These are phyloP conservation scores for Oryctes rhinoceros DNA, from an alignment of 1,140 invertebrate species.

Conservation along the genomic window DNA sequence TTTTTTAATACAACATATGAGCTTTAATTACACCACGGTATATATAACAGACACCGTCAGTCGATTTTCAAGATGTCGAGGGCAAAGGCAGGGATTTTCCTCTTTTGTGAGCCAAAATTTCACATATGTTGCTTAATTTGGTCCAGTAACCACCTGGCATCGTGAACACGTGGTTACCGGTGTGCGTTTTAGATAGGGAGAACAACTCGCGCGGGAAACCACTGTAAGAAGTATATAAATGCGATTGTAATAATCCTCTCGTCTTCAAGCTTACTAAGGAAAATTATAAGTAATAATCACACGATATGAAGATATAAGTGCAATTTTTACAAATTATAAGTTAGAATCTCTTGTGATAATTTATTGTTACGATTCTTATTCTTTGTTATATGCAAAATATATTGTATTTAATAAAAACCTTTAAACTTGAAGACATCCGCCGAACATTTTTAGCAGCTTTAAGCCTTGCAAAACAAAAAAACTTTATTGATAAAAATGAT, in stretches of 20 bases:
- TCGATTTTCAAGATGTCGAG: conserved; percentile 28
- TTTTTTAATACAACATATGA: conserved; percentile 29
- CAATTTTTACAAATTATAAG: too few species aligned
- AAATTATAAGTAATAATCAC: too few species aligned
- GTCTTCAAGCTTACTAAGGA: too few species aligned
- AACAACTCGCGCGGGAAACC: background rate
- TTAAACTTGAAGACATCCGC: too few species aligned
- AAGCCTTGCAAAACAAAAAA: too few species aligned
- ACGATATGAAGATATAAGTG: too few species aligned
- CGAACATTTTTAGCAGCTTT: too few species aligned
- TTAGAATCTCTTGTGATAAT: too few species aligned
- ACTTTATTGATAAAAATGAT: too few species aligned
- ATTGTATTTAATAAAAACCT: too few species aligned
- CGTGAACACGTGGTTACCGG: conserved; percentile 50
- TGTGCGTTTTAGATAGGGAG: background rate
- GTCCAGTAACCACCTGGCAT: conserved; percentile 52
- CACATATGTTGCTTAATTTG: conserved; percentile 52
- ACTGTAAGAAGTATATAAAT: background rate
- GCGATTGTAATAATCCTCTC: background rate
- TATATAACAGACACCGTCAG: conserved; percentile 2
- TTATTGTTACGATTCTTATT: too few species aligned
- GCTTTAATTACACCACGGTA: conserved; percentile 23
- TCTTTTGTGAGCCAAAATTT: conserved; percentile 49
- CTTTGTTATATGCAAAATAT: too few species aligned
- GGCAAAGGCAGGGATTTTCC: conserved; percentile 46